Base-by-base conservation (phyloP, 2,888 invertebrate genomes). In the Lepidocyrtinus sp. region DNA sequence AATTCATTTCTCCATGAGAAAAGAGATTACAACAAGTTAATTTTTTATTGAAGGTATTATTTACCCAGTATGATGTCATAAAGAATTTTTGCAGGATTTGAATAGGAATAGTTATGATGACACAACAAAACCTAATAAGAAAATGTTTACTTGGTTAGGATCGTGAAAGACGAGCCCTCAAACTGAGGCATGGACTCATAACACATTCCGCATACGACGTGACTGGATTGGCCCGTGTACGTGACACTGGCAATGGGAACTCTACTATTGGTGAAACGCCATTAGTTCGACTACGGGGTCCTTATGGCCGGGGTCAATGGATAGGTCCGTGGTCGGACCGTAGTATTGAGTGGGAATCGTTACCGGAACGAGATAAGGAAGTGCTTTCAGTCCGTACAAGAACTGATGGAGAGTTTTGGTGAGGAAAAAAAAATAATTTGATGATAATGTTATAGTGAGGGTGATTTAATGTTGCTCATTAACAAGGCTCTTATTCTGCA, bases 331-430 rank as follows among this genome's bases (percentile, higher is more conserved):
- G 94, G 94, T 91, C 92, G 82, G 93, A 93, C 87, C 89, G 92
- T 81, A 91, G 92, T 69, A 91, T 92, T 90, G 92, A 93, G 89
- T 93, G 93, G 93, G 92, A 92, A 87, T 91, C 92, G 19, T 89
- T 93, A 65, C 90, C 92, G 19, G 90, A 91, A 65, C 89, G 92
- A 82, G 92, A 92, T 88, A 92, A 92, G 85, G 92, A 92, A 85
- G 89, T 92, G 81, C 90, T 93, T 2, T 92, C 91, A 77, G 91
- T 91, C 7, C 88, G 92, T 82, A 91, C 91, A 19, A 89, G 91
- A 83, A 92, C 92, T 87, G 93, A 93, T 87, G 93, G 93, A 24
- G 93, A 93, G 88, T 93, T 93, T 88, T 93, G 93, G 92, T 92
- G 87, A 88, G 88, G n/a, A 55, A n/a, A 55, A 55, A 45, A 12